phyloP scores from a whole-genome alignment of 2,797 vertebrate genomes.

The Mus spretus region DNA sequence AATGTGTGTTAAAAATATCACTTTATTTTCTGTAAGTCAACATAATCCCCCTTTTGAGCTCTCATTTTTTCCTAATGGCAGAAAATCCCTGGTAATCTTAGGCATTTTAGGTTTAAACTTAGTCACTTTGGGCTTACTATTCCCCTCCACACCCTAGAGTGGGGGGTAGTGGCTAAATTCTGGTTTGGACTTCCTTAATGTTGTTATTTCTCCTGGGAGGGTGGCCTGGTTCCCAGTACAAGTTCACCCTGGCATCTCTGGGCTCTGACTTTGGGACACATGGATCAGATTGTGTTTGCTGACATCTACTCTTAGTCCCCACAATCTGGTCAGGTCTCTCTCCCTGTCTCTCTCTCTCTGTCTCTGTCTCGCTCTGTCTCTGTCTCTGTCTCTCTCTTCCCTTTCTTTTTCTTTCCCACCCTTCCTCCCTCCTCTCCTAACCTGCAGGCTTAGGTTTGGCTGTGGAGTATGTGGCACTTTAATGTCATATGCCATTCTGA shows the following conservation, averaged over 20 bases:
- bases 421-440: background rate
- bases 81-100: slow-evolving; percentile 60
- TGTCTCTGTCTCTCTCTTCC: background rate
- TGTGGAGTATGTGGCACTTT: background rate
- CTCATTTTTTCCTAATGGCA: slow-evolving; percentile 61
- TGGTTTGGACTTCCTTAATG: slow-evolving; percentile 42
- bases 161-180: slow-evolving; percentile 13
- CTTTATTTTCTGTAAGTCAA: slow-evolving; percentile 68
- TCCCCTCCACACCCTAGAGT: background rate
- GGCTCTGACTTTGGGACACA: background rate
- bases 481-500: background rate
- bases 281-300: background rate
- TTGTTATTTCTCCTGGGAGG: background rate
- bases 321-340: background rate
- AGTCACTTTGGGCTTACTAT: slow-evolving; percentile 49
- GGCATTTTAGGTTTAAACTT: slow-evolving; percentile 68
- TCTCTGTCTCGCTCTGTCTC: background rate
- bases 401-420: no score
- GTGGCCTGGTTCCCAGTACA: background rate
- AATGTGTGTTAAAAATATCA: slow-evolving; percentile 65
- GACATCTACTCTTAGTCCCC: slow-evolving; percentile 26
- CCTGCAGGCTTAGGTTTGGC: background rate
- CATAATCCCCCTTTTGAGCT: slow-evolving; percentile 61
- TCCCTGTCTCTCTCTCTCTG: background rate
- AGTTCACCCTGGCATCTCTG: background rate